A percentile compares a stretch with the other conserved stretches of the same genome.
phyloP scores from a whole-genome alignment of 2,797 vertebrate species.

The Podarcis siculus region DNA sequence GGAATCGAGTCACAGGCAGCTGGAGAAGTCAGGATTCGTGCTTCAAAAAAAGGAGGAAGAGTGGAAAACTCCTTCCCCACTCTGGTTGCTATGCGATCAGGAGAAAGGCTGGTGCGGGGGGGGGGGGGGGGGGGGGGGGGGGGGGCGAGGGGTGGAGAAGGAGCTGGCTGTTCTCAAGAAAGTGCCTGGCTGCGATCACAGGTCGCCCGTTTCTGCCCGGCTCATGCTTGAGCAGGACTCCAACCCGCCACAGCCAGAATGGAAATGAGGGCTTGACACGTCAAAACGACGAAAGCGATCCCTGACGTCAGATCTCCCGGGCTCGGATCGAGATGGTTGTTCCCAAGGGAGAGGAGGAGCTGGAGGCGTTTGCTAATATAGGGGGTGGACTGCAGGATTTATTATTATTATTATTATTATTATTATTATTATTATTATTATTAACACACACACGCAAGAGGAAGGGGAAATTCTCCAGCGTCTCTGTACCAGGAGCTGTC shows the following conservation, averaged over 20 bases:
- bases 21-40: neutral
- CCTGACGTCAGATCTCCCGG: slow-evolving; percentile 93
- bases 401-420: neutral
- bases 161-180: neutral
- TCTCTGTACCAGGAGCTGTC: slow-evolving; percentile 9
- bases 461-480: no score
- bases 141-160: neutral
- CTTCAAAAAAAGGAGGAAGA: neutral
- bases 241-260: slow-evolving; percentile 74
- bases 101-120: neutral
- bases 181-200: neutral
- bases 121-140: slow-evolving; percentile 14
- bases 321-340: slow-evolving; percentile 78
- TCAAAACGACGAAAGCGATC: slow-evolving; percentile 87
- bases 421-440: no score
- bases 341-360: slow-evolving; percentile 71
- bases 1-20: neutral
- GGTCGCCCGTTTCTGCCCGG: neutral
- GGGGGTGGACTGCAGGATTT: slow-evolving; percentile 37
- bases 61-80: slow-evolving; percentile 29
- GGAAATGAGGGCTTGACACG: slow-evolving; percentile 84
- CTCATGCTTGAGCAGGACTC: slow-evolving; percentile 56
- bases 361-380: slow-evolving; percentile 58
- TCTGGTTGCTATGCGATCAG: slow-evolving; percentile 41
- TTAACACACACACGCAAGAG: no score